Base-by-base conservation (phyloP, 2,113 vertebrate species). In the Poeciliopsis retropinna region DNA sequence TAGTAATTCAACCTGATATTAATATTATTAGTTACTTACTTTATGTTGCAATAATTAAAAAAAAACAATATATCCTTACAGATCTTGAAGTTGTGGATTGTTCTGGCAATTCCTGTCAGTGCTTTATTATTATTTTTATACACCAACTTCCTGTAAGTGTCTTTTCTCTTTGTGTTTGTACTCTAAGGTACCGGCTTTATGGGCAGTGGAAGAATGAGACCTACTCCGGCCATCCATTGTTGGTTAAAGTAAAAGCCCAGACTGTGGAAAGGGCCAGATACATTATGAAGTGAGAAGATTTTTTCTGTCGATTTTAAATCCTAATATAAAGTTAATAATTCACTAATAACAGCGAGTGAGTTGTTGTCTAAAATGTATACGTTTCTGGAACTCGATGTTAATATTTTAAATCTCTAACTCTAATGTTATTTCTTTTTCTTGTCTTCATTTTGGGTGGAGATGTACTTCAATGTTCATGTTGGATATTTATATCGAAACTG, bases 161-260 rank as follows among this genome's bases (percentile, higher is more conserved):
- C 44, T 1, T 1, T 47, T 47, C 44, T 19, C 44, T 47, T 4
- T 47, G 44, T 65, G 4, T 78, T 27, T 76, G 37, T 41, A 65
- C 47, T 27, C 39, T 62, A 85, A 99, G 98, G 93, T 99, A 99
- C 82, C 97, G 97, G 79, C 94, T 99, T 30, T 99, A 99, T 76
- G 98, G 98, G 11, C 98, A 99, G 0, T 99, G 97, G 98, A 99
- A 99, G 92, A 99, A 99, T 7, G 98, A 99, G 92, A 99, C 97
- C 0, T 99, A 99, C 77, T 95, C 95, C 17, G 96, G 95, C 81
- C 98, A 99, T 82, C 97, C 97, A 0, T 94, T 99, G 75, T 91
- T 99, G 79, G 97, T 99, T 79, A 99, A 98, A 94, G 96, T 99
- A 89, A 99, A 99, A 95, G 98, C 97, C 91, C 97, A 99, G 82